phyloP scores from a whole-genome alignment of 2,888 invertebrate genomes.

The Myopa tessellatipennis region DNA sequence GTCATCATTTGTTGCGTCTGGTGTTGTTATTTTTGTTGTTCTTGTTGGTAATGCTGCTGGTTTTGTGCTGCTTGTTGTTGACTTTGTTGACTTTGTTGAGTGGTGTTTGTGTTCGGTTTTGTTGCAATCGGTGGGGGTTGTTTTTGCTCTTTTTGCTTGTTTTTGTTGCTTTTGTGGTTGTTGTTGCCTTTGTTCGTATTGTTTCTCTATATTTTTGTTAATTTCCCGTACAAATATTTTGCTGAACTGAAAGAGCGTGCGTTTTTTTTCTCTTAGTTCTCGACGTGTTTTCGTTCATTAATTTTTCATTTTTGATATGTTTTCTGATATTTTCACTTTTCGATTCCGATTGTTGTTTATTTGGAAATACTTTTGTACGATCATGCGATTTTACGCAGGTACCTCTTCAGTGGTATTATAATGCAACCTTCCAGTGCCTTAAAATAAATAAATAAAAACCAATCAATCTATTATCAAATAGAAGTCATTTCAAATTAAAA shows the following conservation, averaged over 20 bases:
- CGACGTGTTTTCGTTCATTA: background rate
- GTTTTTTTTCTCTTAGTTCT: background rate
- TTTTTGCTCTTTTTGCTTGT: background rate
- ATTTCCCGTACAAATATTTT: background rate
- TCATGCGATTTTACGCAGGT: background rate
- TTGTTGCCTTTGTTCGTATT: background rate
- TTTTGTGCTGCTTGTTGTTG: conserved; percentile 14
- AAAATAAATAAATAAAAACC: too few species aligned
- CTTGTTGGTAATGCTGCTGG: conserved; percentile 12
- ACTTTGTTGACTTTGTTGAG: conserved; percentile 17
- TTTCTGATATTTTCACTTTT: background rate
- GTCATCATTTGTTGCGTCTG: conserved; percentile 34
- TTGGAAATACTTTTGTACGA: background rate
- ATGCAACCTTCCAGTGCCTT: too few species aligned
- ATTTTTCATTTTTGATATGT: conserved; percentile 3
- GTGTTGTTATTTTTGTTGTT: conserved; percentile 2
- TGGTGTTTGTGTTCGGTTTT: conserved; percentile 5
- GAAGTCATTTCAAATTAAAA: too few species aligned
- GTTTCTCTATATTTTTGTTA: background rate
- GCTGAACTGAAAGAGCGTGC: background rate
- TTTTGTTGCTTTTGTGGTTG: background rate
- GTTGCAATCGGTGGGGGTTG: conserved; percentile 1
- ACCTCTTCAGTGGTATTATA: too few species aligned
- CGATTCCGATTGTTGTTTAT: background rate
- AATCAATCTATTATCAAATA: too few species aligned